Base-by-base conservation (phyloP, 1,140 invertebrate species). In the Hyphantria cunea region DNA sequence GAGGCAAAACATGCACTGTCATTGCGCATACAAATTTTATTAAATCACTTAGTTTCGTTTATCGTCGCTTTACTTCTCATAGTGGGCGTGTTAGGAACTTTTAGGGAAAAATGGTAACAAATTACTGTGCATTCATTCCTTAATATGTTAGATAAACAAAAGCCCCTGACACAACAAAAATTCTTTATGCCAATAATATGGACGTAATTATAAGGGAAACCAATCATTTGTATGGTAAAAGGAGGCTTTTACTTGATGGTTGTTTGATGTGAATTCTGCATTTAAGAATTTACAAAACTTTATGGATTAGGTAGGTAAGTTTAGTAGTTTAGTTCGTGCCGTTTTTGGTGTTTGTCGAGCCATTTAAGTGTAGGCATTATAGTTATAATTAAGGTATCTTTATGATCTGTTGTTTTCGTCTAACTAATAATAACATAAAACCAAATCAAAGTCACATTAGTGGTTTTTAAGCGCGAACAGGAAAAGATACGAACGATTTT, bases 91-190 rank as follows among this genome's bases (percentile, higher is more conserved):
- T 12, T 48, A 33, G 10, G 10, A 34, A 13, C 5, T 34, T 56
- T 41, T 49, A 42, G 31, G 45, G 42, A 56, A 49, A 56, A 56
- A 45, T 47, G 53, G 39, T 13, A 34, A 13, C 33, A 33, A 49
- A 59, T 59, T 31, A 45, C 45, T 33, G 12, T 45, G 32, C 55
- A 59, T 59, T 59, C 45, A 59, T 14, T 37, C 55, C 14, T 49
- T 39, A 58, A 48, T 58, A 48, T 33, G 32, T 58, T 58, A 49
- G 0, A 58, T 49, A 58, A 58, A 58, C 45, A 58, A 58, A 12
- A 49, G 55, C 9, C 9, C 45, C 44, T 48, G 55, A 14, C 15
- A 58, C 55, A 0, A 39, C 13, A 48, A 8, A 58, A 37, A 13
- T 37, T 14, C 6, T 58, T 48, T 48, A 45, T n/a, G 17, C 39